phyloP scores from a whole-genome alignment of 1,140 invertebrate genomes.

The Goniozus legneri region DNA sequence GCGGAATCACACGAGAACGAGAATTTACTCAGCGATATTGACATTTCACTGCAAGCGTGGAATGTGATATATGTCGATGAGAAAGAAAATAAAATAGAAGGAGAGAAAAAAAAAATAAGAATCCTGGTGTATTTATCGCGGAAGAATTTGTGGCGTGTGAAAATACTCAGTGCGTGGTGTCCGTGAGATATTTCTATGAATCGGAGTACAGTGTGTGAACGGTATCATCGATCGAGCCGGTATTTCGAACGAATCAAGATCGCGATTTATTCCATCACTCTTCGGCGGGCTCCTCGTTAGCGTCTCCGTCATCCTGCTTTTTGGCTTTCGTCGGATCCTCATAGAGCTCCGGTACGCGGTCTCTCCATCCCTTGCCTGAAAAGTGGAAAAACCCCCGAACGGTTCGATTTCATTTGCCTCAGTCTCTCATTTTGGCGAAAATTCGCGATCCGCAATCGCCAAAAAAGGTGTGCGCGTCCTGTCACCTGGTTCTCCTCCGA shows the following conservation, averaged over 20 bases:
- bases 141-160: too few species aligned
- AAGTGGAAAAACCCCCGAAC: constrained; percentile 37
- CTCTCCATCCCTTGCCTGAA: constrained; percentile 54
- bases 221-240: too few species aligned
- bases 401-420: constrained; percentile 13
- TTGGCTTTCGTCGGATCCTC: constrained; percentile 43
- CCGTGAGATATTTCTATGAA: too few species aligned
- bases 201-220: too few species aligned
- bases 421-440: constrained; percentile 18
- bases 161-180: too few species aligned
- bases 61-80: too few species aligned
- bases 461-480: background rate
- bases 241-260: too few species aligned
- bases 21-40: too few species aligned
- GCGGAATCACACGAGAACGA: too few species aligned
- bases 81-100: constrained; percentile 6
- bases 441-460: constrained; percentile 4
- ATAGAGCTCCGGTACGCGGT: constrained; percentile 52
- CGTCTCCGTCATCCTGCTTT: constrained; percentile 36
- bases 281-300: constrained; percentile 12
- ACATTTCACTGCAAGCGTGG: too few species aligned
- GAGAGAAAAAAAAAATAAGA: constrained; percentile 13
- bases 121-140: too few species aligned
- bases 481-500: constrained; percentile 10
- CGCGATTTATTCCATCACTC: constrained; percentile 13